Percentiles rank a stretch among this genome's conserved stretches.
These are phyloP conservation scores for Rugalucina vietnamica DNA, from an alignment of 2,888 invertebrate genomes.

Conservation along the genomic window DNA sequence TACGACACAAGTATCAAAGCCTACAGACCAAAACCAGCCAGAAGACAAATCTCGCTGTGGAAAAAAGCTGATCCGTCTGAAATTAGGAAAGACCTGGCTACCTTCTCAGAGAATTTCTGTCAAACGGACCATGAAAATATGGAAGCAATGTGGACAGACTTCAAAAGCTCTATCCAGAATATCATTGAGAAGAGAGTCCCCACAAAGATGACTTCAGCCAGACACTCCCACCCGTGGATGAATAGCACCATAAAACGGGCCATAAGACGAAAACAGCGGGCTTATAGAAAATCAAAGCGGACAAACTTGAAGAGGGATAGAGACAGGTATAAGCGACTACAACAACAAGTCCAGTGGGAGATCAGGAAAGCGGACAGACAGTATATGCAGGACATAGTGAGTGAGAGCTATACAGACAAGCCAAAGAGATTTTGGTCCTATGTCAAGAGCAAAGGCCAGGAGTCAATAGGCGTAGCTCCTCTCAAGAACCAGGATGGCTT, in stretches of 20 bases:
- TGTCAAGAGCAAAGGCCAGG: conserved; percentile 34
- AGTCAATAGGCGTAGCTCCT: conserved; percentile 33
- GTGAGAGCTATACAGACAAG: background rate
- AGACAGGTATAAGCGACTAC: background rate
- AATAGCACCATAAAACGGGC: background rate
- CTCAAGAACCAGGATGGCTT: conserved; percentile 35
- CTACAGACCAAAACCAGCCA: background rate
- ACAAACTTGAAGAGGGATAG: background rate
- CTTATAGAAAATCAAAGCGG: background rate
- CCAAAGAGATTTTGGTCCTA: conserved; percentile 35
- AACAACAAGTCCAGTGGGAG: background rate
- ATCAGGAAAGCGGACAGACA: background rate
- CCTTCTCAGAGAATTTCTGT: background rate
- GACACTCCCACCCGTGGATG: background rate
- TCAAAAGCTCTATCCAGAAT: background rate
- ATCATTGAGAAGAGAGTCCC: background rate
- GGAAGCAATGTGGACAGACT: background rate
- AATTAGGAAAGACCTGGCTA: background rate
- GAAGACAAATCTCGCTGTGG: background rate
- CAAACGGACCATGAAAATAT: background rate
- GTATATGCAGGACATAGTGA: background rate
- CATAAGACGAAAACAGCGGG: background rate
- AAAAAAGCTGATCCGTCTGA: background rate
- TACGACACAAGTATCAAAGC: background rate
- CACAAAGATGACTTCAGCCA: background rate